Base-by-base conservation (phyloP, 2,888 invertebrate species). In the Sphaerophoria taeniata region DNA sequence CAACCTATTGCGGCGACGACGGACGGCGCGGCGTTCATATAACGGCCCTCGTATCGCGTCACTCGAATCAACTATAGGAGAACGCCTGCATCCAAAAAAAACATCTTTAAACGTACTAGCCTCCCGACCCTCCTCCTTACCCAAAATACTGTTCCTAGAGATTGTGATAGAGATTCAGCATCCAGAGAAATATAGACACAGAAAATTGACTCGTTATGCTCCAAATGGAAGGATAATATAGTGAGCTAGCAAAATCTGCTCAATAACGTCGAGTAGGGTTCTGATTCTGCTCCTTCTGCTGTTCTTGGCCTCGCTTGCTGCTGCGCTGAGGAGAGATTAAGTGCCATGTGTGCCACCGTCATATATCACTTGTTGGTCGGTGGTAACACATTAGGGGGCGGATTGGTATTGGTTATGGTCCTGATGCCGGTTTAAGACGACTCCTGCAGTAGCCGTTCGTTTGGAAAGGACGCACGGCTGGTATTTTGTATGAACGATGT, bases 191-290 rank as follows among this genome's bases (percentile, higher is more conserved):
- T 72, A 82, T 84, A 84, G 80, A 72, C 75, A 71, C 61, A 80
- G 72, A 84, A 84, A 84, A 84, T 84, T 84, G 84, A 84, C 80
- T 84, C 84, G 80, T 84, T 84, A 84, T 80, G 84, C 80, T 80
- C 71, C 76, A 84, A 84, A 84, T 84, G 72, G 75, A 80, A 72
- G 76, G 80, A 84, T 84, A 84, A 84, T 84, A 72, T 75, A 85
- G 81, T 85, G 76, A 80, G 72, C 85, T 58, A 81, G 81, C 85
- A 73, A 76, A 85, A 85, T 81, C 76, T 85, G 81, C 61, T 81
- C 80, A 76, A 69, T 78, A 71, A 61, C 74, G 67, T 67, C 65
- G 58, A 63, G 36, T 4, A 49, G 67, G 24, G 43, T 33, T 53
- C 75, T 45, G 45, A 7, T 45, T 4, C n/a, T 39, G 31, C 9